Evolutionary conservation across 2,113 vertebrate species (phyloP), one percentile per base, ranked within the genome.

Genomic region (Tachycineta bicolor): DNA sequence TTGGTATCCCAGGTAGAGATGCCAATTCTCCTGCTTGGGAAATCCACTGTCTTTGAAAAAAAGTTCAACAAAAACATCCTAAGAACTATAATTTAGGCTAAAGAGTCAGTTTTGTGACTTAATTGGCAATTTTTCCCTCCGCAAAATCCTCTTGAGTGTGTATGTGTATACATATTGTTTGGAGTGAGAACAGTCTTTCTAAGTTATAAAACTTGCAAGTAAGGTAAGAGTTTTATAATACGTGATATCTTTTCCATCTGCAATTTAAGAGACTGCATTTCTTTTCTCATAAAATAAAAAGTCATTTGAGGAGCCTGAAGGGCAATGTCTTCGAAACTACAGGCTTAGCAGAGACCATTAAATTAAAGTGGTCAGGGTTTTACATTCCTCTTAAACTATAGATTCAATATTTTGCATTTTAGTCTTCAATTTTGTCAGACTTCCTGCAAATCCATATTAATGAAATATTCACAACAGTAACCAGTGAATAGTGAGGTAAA

Each of bases 371-470:
- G 83, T 96, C 62, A 89, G 70, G 60, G 86, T 89, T 96, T 94
- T 96, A 77, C 76, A 89, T 76, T 75, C 82, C 65, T 96, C 68
- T 94, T 97, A 84, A 95, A 95, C 58, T 91, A 87, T 1, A 95
- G 63, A 90, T 92, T 84, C 16, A 14, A 58, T 90, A 87, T 28
- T 87, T 79, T 53, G 47, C 65, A 58, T 81, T 93, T 96, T 50
- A 86, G 90, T 80, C 73, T 96, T 77, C 84, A 89, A 50, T 95
- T 69, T 94, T 16, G 7, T 83, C 81, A 93, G 73, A 52, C 87
- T 97, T 96, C 58, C 81, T 96, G 74, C 43, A 97, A 95, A 97
- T 94, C 55, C 60, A 28, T 53, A 96, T 67, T 89, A 96, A 96
- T 94, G 80, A 96, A 92, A 96, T 83, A 87, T 75, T 94, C 78